Conservation (phyloP, 2,888 invertebrate species). For the Thymelicus acteon region DNA sequence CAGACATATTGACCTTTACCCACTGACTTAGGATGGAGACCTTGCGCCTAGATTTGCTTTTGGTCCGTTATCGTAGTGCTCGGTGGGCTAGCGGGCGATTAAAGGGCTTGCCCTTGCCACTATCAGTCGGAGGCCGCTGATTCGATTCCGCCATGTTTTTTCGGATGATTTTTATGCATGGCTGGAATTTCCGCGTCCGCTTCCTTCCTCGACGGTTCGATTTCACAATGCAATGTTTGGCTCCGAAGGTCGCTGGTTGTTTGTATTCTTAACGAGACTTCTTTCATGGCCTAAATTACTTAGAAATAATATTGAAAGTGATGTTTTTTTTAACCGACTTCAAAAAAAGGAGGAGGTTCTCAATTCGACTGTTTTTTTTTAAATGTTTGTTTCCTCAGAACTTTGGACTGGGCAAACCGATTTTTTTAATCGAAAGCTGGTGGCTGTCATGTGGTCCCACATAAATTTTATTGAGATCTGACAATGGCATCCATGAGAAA, state of each 20-base stretch:
- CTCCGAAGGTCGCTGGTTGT: slow-evolving; percentile 49
- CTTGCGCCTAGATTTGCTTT: slow-evolving; percentile 62
- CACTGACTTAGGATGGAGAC: slow-evolving; percentile 65
- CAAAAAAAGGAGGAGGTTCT: too few relatives aligned
- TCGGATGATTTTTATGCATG: slow-evolving; percentile 64
- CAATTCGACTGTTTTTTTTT: too few relatives aligned
- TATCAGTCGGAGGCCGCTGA: slow-evolving; percentile 58
- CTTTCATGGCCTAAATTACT: slow-evolving; percentile 40
- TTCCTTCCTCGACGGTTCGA: slow-evolving; percentile 68
- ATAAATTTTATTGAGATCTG: too few relatives aligned
- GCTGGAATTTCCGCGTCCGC: slow-evolving; percentile 61
- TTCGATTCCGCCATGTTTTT: slow-evolving; percentile 67
- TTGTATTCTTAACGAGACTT: slow-evolving; percentile 33
- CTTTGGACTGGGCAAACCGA: too few relatives aligned
- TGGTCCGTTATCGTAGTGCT: slow-evolving; percentile 60
- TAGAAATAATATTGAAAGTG: slow-evolving; percentile 32
- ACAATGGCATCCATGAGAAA: too few relatives aligned
- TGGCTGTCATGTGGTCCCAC: too few relatives aligned
- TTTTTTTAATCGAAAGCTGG: too few relatives aligned
- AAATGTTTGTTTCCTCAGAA: too few relatives aligned
- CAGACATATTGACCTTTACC: slow-evolving; percentile 73
- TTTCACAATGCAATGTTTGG: slow-evolving; percentile 57
- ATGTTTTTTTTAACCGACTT: slow-evolving; percentile 14
- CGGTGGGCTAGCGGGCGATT: slow-evolving; percentile 66
- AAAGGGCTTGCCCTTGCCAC: slow-evolving; percentile 74